Evolutionary conservation across 2,888 invertebrate genomes (phyloP), one percentile per base, ranked within the genome.

Genomic region (Drosophila kanekoi): DNA sequence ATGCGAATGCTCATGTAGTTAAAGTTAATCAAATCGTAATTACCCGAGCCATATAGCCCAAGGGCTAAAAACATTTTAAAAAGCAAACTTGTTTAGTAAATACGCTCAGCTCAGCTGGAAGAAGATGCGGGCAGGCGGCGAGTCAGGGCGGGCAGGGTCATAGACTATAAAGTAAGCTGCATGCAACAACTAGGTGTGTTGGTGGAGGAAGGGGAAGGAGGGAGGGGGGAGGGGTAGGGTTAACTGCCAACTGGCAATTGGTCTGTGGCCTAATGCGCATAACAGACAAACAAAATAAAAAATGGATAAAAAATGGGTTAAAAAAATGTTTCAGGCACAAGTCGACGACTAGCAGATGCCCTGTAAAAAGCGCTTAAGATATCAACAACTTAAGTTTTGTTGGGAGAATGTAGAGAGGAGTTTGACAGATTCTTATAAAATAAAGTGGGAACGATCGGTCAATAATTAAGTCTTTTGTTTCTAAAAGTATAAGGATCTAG

Each of bases 11-110:
- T 90, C 88, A 90, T 91, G 91, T 90, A 91, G 91, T 91, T 91
- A 91, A 91, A 90, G 91, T 91, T 91, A 91, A 91, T 91, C 91
- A 91, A 91, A 91, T 91, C 91, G 91, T 91, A 91, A 91, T 91
- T 91, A 91, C 91, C 86, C 85, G 86, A 89, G 90, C 89, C 86
- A 88, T 77, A 81, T 83, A 43, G 70, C 88, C 72, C 45, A 45
- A 59, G 89, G 81, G 71, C 66, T 67, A 66, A 76, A 89, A 85
- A 89, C 86, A 89, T 90, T 91, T 91, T 90, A 89, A 89, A 89
- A 90, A 89, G 90, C 84, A 90, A 91, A 91, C 90, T 90, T 90
- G 91, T 87, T 91, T 91, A 82, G 87, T 87, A 83, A 87, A 87
- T 75, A 68, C 68, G 63, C 60, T 57, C 47, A 35, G 37, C 23